Conservation (phyloP, 2,888 invertebrate species). For the Diplolepis rosae region DNA sequence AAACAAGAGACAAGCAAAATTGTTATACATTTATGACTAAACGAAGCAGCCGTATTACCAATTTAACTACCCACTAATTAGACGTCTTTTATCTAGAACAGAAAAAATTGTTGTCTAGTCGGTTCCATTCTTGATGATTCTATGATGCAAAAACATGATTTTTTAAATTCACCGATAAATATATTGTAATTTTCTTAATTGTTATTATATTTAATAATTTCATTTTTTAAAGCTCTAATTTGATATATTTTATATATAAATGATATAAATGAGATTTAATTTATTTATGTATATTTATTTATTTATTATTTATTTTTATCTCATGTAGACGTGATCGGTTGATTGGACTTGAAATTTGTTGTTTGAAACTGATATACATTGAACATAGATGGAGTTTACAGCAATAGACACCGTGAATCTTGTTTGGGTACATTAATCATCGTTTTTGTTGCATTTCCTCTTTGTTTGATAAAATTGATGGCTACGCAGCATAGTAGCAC, state of each 20-base stretch:
- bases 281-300: no score
- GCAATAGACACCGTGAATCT: slow-evolving; percentile 23
- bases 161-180: neutral
- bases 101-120: no score
- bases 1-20: slow-evolving; percentile 42
- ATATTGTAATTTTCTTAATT: no score
- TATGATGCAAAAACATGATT: neutral
- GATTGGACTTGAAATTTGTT: neutral
- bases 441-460: slow-evolving; percentile 13
- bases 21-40: slow-evolving; percentile 42
- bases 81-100: no score
- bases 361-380: neutral
- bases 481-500: neutral
- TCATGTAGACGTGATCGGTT: neutral
- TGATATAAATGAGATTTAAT: no score
- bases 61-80: slow-evolving; percentile 40
- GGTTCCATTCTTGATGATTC: no score
- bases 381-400: neutral
- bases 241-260: no score
- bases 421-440: slow-evolving; percentile 19
- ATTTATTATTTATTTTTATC: neutral
- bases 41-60: slow-evolving; percentile 47
- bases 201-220: no score
- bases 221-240: no score
- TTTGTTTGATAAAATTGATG: slow-evolving; percentile 27